Evolutionary conservation across 2,113 vertebrate genomes (phyloP).

Genomic region (Ailuropoda melanoleuca): DNA sequence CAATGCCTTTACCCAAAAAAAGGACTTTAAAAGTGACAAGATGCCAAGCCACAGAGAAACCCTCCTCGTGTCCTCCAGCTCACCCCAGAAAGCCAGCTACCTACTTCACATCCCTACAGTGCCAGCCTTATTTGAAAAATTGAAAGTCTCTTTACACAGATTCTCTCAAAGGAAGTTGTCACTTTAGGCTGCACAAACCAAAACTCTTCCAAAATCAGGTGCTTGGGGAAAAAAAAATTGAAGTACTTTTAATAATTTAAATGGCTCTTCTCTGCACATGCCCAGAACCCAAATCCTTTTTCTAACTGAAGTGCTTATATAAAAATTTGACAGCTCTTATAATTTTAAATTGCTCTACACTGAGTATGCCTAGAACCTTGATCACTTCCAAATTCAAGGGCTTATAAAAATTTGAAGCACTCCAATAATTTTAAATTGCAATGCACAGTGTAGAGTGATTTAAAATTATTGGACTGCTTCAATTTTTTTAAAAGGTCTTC

Average conservation of each 20-base stretch:
- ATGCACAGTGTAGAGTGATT: constrained; percentile 91
- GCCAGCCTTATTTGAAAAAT: constrained; percentile 66
- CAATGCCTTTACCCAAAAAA: not conserved
- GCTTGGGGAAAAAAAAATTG: constrained; percentile 84
- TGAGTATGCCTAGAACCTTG: constrained; percentile 91
- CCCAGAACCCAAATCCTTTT: constrained; percentile 89
- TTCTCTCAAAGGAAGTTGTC: constrained; percentile 85
- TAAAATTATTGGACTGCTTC: constrained; percentile 91
- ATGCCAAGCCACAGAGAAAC: not conserved
- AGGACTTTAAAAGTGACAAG: not conserved
- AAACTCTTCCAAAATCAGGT: constrained; percentile 88
- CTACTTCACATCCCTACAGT: not conserved
- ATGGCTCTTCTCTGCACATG: constrained; percentile 87
- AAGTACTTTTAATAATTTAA: constrained; percentile 89
- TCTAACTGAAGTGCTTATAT: constrained; percentile 91
- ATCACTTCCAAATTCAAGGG: constrained; percentile 93
- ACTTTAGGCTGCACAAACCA: constrained; percentile 84
- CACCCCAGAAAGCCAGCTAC: not conserved
- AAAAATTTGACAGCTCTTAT: constrained; percentile 94
- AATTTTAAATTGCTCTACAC: constrained; percentile 92
- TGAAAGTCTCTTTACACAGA: constrained; percentile 78
- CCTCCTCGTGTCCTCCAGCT: not conserved
- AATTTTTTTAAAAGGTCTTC: constrained; percentile 90
- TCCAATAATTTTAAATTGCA: constrained; percentile 93
- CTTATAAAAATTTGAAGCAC: constrained; percentile 94